Conservation (phyloP, 1,140 invertebrate species). For the Aphaenogaster floridana region DNA sequence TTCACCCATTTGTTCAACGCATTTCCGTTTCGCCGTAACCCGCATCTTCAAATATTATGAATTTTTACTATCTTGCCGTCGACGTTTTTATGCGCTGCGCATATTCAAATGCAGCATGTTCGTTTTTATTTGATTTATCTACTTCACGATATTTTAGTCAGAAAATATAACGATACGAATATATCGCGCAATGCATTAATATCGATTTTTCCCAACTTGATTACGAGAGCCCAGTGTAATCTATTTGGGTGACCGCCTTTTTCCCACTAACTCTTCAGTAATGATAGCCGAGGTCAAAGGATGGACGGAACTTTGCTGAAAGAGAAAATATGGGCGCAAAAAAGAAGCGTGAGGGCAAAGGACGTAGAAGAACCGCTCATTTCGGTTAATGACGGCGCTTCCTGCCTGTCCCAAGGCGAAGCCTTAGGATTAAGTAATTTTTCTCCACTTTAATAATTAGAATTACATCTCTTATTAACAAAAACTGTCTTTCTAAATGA, state of each 20-base stretch:
- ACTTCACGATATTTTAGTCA: neutral
- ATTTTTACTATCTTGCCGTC: slow-evolving; percentile 12
- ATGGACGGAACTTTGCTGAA: slow-evolving; percentile 48
- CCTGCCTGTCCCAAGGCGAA: slow-evolving; percentile 54
- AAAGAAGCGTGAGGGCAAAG: slow-evolving; percentile 64
- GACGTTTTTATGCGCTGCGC: neutral
- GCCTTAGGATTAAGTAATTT: slow-evolving; percentile 77
- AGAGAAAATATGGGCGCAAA: slow-evolving; percentile 58
- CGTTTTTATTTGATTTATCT: slow-evolving; percentile 30
- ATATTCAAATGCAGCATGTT: neutral
- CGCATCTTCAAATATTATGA: neutral
- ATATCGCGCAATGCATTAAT: slow-evolving; percentile 18
- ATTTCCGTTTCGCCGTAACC: slow-evolving; percentile 38
- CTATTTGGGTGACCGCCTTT: slow-evolving; percentile 32
- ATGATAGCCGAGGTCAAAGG: slow-evolving; percentile 69
- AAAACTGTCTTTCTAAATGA: slow-evolving; percentile 1
- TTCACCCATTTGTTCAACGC: slow-evolving; percentile 27
- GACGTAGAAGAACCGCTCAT: slow-evolving; percentile 71
- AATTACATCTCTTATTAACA: slow-evolving; percentile 47
- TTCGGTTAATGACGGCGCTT: slow-evolving; percentile 78
- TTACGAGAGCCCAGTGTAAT: slow-evolving; percentile 35
- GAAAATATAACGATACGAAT: neutral
- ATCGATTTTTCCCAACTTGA: slow-evolving; percentile 29
- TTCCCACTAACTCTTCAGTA: slow-evolving; percentile 49
- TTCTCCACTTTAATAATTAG: slow-evolving; percentile 75